Evolutionary conservation across 2,113 vertebrate genomes (phyloP).

Genomic region (Fulica atra): DNA sequence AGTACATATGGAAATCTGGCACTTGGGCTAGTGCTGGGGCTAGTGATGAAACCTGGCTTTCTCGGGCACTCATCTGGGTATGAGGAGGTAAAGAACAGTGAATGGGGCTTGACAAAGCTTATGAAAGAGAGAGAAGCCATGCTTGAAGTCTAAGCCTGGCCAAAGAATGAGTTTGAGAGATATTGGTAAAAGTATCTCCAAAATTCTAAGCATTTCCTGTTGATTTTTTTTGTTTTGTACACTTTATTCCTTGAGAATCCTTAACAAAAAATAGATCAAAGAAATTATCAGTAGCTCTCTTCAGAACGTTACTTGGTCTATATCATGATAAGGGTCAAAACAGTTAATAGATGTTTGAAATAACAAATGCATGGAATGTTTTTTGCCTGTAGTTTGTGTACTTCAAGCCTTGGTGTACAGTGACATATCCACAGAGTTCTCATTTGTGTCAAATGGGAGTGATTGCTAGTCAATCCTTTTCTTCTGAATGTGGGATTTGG

Average conservation of each 20-base stretch:
- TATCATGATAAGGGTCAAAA: background rate
- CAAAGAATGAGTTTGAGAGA: background rate
- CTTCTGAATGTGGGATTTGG: background rate
- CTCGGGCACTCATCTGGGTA: rapidly evolving
- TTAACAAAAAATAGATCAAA: background rate
- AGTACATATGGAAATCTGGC: background rate
- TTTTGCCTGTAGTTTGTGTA: background rate
- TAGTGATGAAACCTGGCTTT: background rate
- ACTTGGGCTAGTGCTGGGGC: background rate
- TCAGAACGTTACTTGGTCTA: background rate
- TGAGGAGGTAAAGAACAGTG: background rate
- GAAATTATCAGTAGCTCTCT: background rate
- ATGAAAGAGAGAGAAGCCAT: background rate
- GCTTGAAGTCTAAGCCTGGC: background rate
- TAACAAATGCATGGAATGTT: background rate
- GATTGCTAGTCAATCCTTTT: background rate
- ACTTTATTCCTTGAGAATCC: background rate
- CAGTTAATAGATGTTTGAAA: background rate
- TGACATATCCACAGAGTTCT: background rate
- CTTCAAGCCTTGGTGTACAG: background rate
- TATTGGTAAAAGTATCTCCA: background rate
- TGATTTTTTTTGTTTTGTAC: background rate
- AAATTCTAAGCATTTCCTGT: background rate
- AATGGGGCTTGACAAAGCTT: background rate
- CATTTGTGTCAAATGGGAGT: background rate